Conservation (phyloP, 2,113 vertebrate species). For the Hystrix cristata region DNA sequence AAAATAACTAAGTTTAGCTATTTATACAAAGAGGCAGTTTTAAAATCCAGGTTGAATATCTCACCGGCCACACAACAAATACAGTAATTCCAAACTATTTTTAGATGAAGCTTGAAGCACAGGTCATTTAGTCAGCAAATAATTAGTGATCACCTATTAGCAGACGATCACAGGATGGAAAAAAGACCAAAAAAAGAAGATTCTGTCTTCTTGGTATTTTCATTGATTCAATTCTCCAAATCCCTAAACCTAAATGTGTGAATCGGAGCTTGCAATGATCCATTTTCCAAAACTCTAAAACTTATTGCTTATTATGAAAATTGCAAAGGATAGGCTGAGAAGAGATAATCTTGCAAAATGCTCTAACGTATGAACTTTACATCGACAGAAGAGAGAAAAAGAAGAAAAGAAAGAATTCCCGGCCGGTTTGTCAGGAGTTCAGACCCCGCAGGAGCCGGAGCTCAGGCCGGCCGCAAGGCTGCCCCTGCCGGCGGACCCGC, state of each 20-base stretch:
- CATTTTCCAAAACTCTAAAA: constrained; percentile 27
- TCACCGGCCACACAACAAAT: neutral
- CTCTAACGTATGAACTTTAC: constrained; percentile 32
- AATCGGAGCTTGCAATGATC: neutral
- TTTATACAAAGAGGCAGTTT: constrained; percentile 22
- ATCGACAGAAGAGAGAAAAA: neutral
- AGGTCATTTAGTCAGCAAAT: constrained; percentile 5
- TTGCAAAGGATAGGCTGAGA: neutral
- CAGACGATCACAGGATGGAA: neutral
- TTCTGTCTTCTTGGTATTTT: neutral
- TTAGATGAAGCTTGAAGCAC: neutral
- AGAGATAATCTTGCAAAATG: neutral
- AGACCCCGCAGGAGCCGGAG: neutral
- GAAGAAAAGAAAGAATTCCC: neutral
- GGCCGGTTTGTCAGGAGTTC: constrained; percentile 33
- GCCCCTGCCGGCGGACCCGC: constrained; percentile 66
- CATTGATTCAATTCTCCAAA: constrained; percentile 22
- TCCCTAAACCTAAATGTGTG: neutral
- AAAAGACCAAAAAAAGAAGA: neutral
- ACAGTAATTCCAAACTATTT: neutral
- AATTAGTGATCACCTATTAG: neutral
- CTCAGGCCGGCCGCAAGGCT: constrained; percentile 35
- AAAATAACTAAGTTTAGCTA: constrained; percentile 1
- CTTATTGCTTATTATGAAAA: constrained; percentile 34
- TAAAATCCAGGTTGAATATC: constrained; percentile 60